These are phyloP conservation scores for Asteroscopus sphinx DNA, from an alignment of 2,888 invertebrate species.

Conservation along the genomic window DNA sequence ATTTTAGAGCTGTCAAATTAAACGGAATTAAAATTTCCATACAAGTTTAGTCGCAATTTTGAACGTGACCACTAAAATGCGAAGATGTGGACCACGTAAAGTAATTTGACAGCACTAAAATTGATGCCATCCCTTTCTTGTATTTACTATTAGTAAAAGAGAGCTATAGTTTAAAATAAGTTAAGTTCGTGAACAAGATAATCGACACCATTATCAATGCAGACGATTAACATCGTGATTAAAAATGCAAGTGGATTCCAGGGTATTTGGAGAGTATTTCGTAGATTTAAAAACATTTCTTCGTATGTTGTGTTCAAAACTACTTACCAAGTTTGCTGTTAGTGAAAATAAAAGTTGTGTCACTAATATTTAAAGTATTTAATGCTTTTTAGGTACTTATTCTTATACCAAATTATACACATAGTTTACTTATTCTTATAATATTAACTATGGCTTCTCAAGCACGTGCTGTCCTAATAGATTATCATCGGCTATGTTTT, in stretches of 20 bases:
- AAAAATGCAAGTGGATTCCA: not conserved
- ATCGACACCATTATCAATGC: too few species aligned
- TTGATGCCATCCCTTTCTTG: too few species aligned
- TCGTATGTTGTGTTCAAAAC: conserved; percentile 24
- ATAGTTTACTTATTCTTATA: conserved; percentile 9
- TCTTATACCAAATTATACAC: conserved; percentile 23
- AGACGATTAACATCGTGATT: not conserved
- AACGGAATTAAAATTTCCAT: too few species aligned
- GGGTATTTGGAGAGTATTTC: conserved; percentile 1
- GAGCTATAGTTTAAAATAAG: too few species aligned
- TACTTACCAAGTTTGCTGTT: conserved; percentile 10
- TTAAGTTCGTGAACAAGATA: too few species aligned
- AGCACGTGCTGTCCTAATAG: conserved; percentile 31
- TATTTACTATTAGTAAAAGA: too few species aligned
- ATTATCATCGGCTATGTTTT: conserved; percentile 14
- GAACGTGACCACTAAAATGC: too few species aligned
- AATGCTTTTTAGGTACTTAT: conserved; percentile 40
- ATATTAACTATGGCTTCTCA: conserved; percentile 24
- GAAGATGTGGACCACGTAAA: too few species aligned
- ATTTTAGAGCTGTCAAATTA: too few species aligned
- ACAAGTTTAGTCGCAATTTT: too few species aligned
- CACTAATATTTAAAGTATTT: conserved; percentile 33
- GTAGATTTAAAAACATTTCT: conserved; percentile 24
- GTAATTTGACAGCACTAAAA: too few species aligned
- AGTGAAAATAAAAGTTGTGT: conserved; percentile 21